Evolutionary conservation across 35 echinoderm and acorn worm species (phyloP), one percentile per base, ranked within the genome.

Genomic region (Heliocidaris erythrogramma): DNA sequence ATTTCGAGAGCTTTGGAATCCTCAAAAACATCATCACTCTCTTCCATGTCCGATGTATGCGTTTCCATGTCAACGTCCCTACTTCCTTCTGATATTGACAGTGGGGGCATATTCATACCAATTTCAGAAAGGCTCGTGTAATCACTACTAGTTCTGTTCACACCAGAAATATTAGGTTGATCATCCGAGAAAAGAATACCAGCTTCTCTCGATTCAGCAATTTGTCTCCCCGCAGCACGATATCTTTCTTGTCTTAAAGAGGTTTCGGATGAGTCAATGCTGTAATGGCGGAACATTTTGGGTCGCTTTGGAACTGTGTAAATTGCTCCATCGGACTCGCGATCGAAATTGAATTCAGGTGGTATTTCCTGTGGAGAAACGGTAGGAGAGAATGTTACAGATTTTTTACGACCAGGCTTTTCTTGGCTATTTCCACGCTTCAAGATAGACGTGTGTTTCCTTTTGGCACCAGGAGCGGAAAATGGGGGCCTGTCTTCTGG

Each of bases 351-450:
- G 48, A 92, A 92, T 30, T 92, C 91, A 13, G 91, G 91, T 52
- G 16, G n/a, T 4, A 92, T 47, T 5, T 96, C 95, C 31, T 94
- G 93, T 48, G 95, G 95, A 31, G 95, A 94, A 30, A 98, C 95
- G 60, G 95, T 95, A 30, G 97, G 97, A 35, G 97, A 98, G 93
- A 98, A 98, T 93, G 97, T 96, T 8, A 98, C 97, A 31, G 97
- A 98, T 86, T 98, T 98, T 90, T 98, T 98, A 84, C 94, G 94
- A 86, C 96, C 95, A 30, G 93, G 49, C 61, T 95, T 95, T 47
- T 98, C 97, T 7, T 94, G 94, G 86, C 97, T 98, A 18, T 89
- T 93, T 71, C 93, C 95, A 85, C 95, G 60, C 90, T 98, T 98
- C 61, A 98, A 85, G 88, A 98, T 98, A 31, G 97, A 98, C 84